Conservation (phyloP, 2,797 vertebrate genomes). For the Psittacula derbiana region DNA sequence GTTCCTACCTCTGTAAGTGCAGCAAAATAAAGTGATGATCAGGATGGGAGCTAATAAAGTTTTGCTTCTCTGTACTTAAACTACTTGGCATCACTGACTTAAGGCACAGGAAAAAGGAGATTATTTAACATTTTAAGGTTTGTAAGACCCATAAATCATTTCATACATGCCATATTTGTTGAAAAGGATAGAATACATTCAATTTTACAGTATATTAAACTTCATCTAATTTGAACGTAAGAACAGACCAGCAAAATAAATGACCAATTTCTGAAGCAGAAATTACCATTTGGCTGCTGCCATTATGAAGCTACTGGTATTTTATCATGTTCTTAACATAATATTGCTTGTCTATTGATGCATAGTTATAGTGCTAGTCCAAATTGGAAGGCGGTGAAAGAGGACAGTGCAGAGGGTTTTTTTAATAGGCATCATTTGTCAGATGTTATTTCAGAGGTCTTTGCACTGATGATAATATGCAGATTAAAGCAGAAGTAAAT, state of each 20-base stretch:
- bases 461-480: conserved; percentile 79
- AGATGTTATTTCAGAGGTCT: conserved; percentile 75
- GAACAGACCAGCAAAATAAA: conserved; percentile 84
- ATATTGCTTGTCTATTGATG: conserved; percentile 83
- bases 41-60: conserved; percentile 71
- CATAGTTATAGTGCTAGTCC: conserved; percentile 77
- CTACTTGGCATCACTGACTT: conserved; percentile 71
- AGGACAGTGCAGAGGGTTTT: conserved; percentile 73
- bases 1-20: not conserved
- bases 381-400: conserved; percentile 79
- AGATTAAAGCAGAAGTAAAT: conserved; percentile 82
- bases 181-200: conserved; percentile 83
- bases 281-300: conserved; percentile 84
- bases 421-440: conserved; percentile 81
- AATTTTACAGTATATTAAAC: conserved; percentile 85
- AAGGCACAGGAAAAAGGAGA: conserved; percentile 73
- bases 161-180: conserved; percentile 77
- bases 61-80: conserved; percentile 73
- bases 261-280: conserved; percentile 85
- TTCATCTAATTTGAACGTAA: conserved; percentile 85
- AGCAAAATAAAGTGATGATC: conserved; percentile 18
- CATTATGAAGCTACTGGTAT: conserved; percentile 79
- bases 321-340: conserved; percentile 85
- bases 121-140: conserved; percentile 83
- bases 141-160: conserved; percentile 79